Evolutionary conservation across 2,797 vertebrate species (phyloP), one percentile per base, ranked within the genome.

Genomic region (Simalia tracyae): DNA sequence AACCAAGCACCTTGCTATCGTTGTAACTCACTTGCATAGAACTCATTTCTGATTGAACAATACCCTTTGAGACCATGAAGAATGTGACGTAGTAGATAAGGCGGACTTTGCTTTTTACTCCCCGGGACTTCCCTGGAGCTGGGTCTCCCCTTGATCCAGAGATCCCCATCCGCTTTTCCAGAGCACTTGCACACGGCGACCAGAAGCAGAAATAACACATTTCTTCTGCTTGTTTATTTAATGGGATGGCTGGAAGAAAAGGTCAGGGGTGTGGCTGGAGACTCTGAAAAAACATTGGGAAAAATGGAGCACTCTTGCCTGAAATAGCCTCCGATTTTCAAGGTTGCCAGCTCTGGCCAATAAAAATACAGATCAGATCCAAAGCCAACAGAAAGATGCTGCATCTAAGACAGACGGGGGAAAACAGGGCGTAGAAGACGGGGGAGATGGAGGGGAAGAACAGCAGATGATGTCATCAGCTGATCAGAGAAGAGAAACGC

Each of bases 261-360:
- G 91, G 60, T 84, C 59, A 89, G 86, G 86, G 92, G 89, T 93
- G 94, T 24, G 5, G 92, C 84, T 26, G 46, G n/a, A 24, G 8
- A 86, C 87, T 63, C 63, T 95, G 91, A 86, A 96, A 95, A 95
- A 94, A 84, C 90, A 90, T 76, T 28, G 92, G 59, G 88, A 6
- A 0, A 19, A 72, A 85, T 28, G 31, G 90, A 54, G 72, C 92
- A 90, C 88, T 95, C 93, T 94, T 93, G 88, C 94, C 94, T 94
- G 93, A 96, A 96, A 96, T 96, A 96, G 95, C 91, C 89, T 96
- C 28, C 6, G 94, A 92, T 90, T 96, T 96, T 96, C 91, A 94
- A 94, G 63, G 92, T 76, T 90, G 57, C 89, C 85, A 0, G 0
- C 92, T 90, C 64, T 1, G 89, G 95, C 96, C 97, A 97, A 96